These are phyloP conservation scores for Lycaon pictus DNA, from an alignment of 2,113 vertebrate genomes.

Conservation along the genomic window DNA sequence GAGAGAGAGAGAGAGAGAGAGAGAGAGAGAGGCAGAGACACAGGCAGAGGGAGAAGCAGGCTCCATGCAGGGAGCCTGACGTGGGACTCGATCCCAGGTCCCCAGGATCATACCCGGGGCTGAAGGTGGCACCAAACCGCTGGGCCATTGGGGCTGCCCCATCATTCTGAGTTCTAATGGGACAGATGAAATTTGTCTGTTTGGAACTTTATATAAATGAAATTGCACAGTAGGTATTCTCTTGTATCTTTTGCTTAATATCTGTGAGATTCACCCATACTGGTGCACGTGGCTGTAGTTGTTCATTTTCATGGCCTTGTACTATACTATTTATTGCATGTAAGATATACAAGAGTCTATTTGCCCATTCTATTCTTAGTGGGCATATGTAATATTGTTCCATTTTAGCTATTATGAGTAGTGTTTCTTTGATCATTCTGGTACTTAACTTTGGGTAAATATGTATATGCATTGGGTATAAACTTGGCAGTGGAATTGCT, in stretches of 20 bases:
- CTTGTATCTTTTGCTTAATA: not conserved
- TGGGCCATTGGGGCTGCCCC: too few species aligned
- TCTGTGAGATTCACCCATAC: not conserved
- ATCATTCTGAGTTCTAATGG: not conserved
- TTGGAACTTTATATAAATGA: not conserved
- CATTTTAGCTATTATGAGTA: not conserved
- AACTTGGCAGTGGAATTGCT: not conserved
- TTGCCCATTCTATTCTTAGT: not conserved
- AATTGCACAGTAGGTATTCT: not conserved
- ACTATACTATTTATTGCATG: not conserved
- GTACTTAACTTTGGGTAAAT: constrained; percentile 34
- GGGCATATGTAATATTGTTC: not conserved
- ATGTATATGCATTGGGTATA: not conserved
- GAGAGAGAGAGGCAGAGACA: too few species aligned
- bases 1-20: too few species aligned
- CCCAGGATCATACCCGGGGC: too few species aligned
- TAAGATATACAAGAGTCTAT: not conserved
- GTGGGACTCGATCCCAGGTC: too few species aligned
- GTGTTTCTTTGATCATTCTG: not conserved
- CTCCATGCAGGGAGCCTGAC: too few species aligned
- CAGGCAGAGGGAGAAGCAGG: too few species aligned
- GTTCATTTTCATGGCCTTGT: not conserved
- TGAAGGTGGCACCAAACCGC: too few species aligned
- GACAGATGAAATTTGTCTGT: not conserved
- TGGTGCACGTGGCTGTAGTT: not conserved